These are phyloP conservation scores for Cyclophora punctaria DNA, from an alignment of 2,888 invertebrate species.

Conservation along the genomic window DNA sequence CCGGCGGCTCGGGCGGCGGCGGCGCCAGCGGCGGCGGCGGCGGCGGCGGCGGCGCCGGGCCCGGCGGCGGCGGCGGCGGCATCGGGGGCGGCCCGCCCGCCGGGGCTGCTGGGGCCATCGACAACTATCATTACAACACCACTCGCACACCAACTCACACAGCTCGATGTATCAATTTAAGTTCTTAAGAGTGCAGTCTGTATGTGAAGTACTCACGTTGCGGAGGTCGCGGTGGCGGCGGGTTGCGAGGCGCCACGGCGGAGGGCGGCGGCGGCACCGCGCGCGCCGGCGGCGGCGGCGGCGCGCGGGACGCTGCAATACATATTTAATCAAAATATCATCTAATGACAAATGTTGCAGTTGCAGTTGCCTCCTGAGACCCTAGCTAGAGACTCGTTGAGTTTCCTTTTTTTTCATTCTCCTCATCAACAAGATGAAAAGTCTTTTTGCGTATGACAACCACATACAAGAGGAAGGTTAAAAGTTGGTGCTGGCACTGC, in stretches of 20 bases:
- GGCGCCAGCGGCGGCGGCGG: slow-evolving; percentile 46
- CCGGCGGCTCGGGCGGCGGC: slow-evolving; percentile 44
- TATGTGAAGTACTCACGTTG: slow-evolving; percentile 47
- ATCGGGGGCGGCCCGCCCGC: slow-evolving; percentile 30
- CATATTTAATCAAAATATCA: neutral
- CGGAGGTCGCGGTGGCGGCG: slow-evolving; percentile 66
- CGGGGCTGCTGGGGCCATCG: slow-evolving; percentile 25
- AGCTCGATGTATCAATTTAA: neutral
- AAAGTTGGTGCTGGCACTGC: no score
- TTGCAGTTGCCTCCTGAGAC: no score
- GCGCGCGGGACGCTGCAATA: slow-evolving; percentile 56
- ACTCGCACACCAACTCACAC: no score
- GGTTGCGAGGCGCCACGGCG: slow-evolving; percentile 55
- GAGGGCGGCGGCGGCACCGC: slow-evolving; percentile 61
- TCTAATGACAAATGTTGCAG: neutral
- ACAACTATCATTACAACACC: no score
- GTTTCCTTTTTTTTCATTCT: neutral
- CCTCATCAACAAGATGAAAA: neutral
- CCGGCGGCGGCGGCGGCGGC: slow-evolving; percentile 23
- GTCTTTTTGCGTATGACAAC: neutral
- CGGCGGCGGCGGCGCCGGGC: slow-evolving; percentile 48
- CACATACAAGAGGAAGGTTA: no score
- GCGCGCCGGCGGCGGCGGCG: slow-evolving; percentile 78
- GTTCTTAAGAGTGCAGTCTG: slow-evolving; percentile 2
- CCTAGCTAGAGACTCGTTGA: no score